A percentile compares a stretch with the other conserved stretches of the same genome.
Conservation (phyloP, 2,113 vertebrate species). For the Urocitellus parryii region DNA sequence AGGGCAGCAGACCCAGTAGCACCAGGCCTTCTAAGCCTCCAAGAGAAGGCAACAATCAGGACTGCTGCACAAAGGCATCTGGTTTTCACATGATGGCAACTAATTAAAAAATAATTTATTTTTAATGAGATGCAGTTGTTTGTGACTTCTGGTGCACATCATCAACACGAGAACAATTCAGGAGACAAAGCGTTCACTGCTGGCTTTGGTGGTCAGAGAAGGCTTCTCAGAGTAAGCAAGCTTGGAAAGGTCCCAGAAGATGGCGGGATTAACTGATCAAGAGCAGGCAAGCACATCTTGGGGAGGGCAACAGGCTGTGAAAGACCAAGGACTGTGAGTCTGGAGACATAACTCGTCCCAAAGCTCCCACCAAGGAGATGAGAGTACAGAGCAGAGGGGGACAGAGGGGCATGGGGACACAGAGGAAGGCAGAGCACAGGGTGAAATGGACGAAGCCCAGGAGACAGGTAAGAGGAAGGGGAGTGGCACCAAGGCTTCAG, state of each 20-base stretch:
- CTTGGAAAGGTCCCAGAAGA: background rate
- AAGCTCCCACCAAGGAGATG: fast-evolving
- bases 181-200: background rate
- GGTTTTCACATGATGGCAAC: background rate
- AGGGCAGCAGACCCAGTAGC: background rate
- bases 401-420: too few relatives aligned
- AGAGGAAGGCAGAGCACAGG: background rate
- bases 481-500: background rate
- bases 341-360: background rate
- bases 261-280: background rate
- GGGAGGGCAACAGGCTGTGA: slow-evolving; percentile 55
- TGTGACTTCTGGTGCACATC: background rate
- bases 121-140: background rate
- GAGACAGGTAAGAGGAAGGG: background rate
- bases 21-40: background rate
- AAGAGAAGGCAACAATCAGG: background rate
- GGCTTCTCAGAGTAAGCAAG: background rate
- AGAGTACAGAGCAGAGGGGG: fast-evolving
- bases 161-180: background rate
- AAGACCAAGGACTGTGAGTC: background rate
- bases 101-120: background rate
- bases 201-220: slow-evolving; percentile 33
- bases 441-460: background rate
- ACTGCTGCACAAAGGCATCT: background rate
- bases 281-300: background rate